These are phyloP conservation scores for Calidris pygmaea DNA, from an alignment of 2,113 vertebrate species.

Conservation along the genomic window DNA sequence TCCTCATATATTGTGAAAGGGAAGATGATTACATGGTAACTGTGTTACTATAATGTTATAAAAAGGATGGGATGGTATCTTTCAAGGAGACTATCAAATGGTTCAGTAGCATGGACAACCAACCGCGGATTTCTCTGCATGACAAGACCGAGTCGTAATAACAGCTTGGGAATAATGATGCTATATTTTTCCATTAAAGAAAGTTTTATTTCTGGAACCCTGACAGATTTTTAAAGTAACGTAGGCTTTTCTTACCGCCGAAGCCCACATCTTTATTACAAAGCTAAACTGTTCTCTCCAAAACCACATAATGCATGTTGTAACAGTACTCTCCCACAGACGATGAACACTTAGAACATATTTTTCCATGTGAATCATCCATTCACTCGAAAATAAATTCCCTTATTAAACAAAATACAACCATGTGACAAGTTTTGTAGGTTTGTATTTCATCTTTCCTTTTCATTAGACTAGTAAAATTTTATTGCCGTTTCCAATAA, in stretches of 20 bases:
- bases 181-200: slow-evolving; percentile 22
- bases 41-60: neutral
- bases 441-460: neutral
- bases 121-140: neutral
- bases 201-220: slow-evolving; percentile 36
- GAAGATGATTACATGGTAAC: neutral
- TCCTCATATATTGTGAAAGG: neutral
- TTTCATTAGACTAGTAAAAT: slow-evolving; percentile 5
- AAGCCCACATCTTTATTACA: slow-evolving; percentile 50
- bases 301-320: slow-evolving; percentile 48
- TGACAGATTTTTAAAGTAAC: slow-evolving; percentile 1
- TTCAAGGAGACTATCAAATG: neutral
- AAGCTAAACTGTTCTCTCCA: slow-evolving; percentile 42
- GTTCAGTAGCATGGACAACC: slow-evolving; percentile 9
- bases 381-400: slow-evolving; percentile 51
- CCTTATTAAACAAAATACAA: slow-evolving; percentile 35
- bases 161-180: neutral
- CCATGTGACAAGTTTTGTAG: neutral
- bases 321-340: slow-evolving; percentile 57
- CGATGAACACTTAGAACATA: slow-evolving; percentile 45
- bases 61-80: neutral
- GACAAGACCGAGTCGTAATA: slow-evolving; percentile 2
- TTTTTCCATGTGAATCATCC: slow-evolving; percentile 63
- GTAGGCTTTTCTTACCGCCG: neutral
- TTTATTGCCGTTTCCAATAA: slow-evolving; percentile 11